phyloP scores from a whole-genome alignment of 2,888 invertebrate genomes.

The Mycogona germanica region DNA sequence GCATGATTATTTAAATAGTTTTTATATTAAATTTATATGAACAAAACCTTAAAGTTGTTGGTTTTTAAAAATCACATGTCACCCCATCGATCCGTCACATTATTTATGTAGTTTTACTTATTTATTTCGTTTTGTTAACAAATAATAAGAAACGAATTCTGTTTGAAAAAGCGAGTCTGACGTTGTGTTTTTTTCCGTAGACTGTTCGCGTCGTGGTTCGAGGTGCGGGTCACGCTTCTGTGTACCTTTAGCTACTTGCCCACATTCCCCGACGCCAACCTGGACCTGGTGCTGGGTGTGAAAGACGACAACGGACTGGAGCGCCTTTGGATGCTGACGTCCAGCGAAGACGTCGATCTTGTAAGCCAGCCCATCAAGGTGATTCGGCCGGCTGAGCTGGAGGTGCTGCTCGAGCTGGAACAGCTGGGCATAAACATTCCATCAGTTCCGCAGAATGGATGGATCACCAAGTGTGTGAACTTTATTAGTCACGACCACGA shows the following conservation, averaged over 20 bases:
- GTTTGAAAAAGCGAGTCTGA: not conserved
- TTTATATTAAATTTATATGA: too few relatives aligned
- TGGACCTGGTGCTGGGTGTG: not conserved
- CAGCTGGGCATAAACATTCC: conserved; percentile 7
- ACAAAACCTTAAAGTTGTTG: too few relatives aligned
- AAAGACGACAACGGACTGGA: not conserved
- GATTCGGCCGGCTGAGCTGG: not conserved
- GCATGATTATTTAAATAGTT: too few relatives aligned
- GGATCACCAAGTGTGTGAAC: conserved; percentile 6
- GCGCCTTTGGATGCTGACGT: not conserved
- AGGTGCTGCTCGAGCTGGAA: not conserved
- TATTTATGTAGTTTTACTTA: not conserved
- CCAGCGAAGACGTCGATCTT: not conserved
- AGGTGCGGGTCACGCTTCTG: not conserved
- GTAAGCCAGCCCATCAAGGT: not conserved
- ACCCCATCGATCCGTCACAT: too few relatives aligned
- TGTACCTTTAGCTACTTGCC: conserved; percentile 2
- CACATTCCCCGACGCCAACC: not conserved
- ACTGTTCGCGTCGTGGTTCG: not conserved
- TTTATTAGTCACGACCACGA: not conserved
- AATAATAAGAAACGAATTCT: not conserved
- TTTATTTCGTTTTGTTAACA: not conserved
- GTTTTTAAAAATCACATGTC: not conserved
- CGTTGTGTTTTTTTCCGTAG: not conserved
- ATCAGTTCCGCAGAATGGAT: conserved; percentile 8